Conservation (phyloP, 2,113 vertebrate species). For the Hippocampus barbouri region DNA sequence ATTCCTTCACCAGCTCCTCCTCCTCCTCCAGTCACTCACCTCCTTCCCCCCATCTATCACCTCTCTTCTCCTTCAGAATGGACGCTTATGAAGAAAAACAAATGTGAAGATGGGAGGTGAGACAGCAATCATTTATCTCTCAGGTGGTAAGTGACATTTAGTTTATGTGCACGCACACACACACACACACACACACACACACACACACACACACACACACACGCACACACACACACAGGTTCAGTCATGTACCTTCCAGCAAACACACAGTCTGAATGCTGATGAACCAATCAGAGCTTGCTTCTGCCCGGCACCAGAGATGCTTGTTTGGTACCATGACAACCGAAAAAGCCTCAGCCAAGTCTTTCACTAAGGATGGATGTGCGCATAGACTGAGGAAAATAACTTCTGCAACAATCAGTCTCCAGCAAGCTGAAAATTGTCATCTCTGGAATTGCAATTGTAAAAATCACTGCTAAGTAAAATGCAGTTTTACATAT, state of each 20-base stretch:
- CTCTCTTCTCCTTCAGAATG: constrained; percentile 1
- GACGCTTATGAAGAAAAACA: constrained; percentile 12
- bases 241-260: constrained; percentile 30
- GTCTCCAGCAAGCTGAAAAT: neutral
- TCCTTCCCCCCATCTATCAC: neutral
- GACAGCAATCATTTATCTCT: constrained; percentile 35
- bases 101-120: constrained; percentile 17
- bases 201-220: constrained; percentile 9
- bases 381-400: constrained; percentile 4
- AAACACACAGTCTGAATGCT: constrained; percentile 48
- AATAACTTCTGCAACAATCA: constrained; percentile 3
- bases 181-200: neutral
- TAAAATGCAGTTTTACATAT: neutral
- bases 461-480: neutral
- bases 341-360: constrained; percentile 49
- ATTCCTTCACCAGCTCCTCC: neutral
- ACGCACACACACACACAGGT: neutral
- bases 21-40: neutral
- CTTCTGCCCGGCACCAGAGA: constrained; percentile 48
- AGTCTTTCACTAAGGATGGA: constrained; percentile 7
- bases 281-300: constrained; percentile 62
- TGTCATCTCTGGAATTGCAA: neutral
- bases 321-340: constrained; percentile 45
- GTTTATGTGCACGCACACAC: constrained; percentile 29
- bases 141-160: constrained; percentile 55